phyloP scores from a whole-genome alignment of 2,888 invertebrate genomes.

The Agriopis leucophaearia region DNA sequence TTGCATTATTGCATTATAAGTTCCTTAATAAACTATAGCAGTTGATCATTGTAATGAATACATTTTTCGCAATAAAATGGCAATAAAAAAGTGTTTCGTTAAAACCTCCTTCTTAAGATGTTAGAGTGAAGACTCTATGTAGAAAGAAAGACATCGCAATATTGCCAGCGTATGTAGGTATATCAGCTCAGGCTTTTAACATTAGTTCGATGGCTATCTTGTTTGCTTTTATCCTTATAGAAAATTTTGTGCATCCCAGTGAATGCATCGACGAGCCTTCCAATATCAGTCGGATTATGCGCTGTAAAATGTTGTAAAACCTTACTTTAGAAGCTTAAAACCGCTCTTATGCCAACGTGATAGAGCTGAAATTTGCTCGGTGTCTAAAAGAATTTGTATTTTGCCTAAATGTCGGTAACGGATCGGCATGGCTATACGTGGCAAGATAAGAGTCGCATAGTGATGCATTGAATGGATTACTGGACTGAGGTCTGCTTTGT shows the following conservation, averaged over 20 bases:
- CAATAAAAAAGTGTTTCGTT: no score
- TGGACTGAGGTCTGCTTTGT: slow-evolving; percentile 69
- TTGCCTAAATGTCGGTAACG: slow-evolving; percentile 85
- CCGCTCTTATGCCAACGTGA: slow-evolving; percentile 51
- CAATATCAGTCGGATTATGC: slow-evolving; percentile 84
- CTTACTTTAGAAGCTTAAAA: slow-evolving; percentile 53
- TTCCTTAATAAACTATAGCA: no score
- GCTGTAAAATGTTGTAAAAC: slow-evolving; percentile 77
- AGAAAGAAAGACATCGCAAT: slow-evolving; percentile 16
- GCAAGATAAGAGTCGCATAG: slow-evolving; percentile 81
- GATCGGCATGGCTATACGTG: slow-evolving; percentile 77
- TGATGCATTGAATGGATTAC: slow-evolving; percentile 84
- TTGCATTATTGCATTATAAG: no score
- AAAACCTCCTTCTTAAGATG: not conserved
- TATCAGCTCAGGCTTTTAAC: slow-evolving; percentile 59
- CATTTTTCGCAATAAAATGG: no score
- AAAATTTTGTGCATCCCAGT: slow-evolving; percentile 84
- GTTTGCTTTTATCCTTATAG: slow-evolving; percentile 86
- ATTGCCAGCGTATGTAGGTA: slow-evolving; percentile 20
- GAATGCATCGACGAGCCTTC: slow-evolving; percentile 83
- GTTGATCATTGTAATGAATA: no score
- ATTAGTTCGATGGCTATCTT: slow-evolving; percentile 82
- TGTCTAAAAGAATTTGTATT: slow-evolving; percentile 72
- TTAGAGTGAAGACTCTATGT: not conserved
- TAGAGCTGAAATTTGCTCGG: slow-evolving; percentile 63